Evolutionary conservation across 2,888 invertebrate genomes (phyloP).

Genomic region (Ochropleura leucogaster): DNA sequence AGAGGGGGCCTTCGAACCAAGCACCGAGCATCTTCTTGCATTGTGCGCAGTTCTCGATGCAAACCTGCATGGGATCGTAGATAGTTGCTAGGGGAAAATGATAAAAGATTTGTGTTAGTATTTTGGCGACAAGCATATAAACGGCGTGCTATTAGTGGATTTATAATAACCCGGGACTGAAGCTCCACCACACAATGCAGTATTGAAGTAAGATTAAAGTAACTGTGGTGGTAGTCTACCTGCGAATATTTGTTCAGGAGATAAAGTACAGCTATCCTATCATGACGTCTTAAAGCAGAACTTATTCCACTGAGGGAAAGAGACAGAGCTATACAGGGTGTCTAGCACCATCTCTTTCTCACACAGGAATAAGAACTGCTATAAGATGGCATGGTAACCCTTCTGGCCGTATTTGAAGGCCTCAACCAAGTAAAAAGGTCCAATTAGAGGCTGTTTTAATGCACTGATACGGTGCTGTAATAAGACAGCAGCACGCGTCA

Average conservation of each 20-base stretch:
- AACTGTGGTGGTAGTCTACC: neutral
- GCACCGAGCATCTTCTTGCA: constrained; percentile 97
- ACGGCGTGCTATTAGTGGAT: too few species aligned
- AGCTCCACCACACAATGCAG: neutral
- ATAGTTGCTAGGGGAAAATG: constrained; percentile 79
- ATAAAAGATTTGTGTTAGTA: constrained; percentile 38
- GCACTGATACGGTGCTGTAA: neutral
- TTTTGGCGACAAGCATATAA: neutral
- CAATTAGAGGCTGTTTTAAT: neutral
- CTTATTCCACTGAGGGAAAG: too few species aligned
- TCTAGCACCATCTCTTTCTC: too few species aligned
- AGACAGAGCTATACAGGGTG: too few species aligned
- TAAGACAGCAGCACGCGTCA: too few species aligned
- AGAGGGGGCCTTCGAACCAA: constrained; percentile 96
- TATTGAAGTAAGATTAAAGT: neutral
- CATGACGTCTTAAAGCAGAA: too few species aligned
- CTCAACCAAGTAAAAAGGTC: too few species aligned
- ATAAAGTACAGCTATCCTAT: neutral
- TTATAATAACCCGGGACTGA: neutral
- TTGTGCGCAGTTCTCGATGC: constrained; percentile 96
- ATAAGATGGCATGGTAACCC: too few species aligned
- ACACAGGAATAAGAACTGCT: too few species aligned
- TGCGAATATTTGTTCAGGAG: neutral
- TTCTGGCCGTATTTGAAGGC: neutral
- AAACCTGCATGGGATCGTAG: constrained; percentile 92